phyloP scores from a whole-genome alignment of 2,113 vertebrate genomes.

The Lontra canadensis region DNA sequence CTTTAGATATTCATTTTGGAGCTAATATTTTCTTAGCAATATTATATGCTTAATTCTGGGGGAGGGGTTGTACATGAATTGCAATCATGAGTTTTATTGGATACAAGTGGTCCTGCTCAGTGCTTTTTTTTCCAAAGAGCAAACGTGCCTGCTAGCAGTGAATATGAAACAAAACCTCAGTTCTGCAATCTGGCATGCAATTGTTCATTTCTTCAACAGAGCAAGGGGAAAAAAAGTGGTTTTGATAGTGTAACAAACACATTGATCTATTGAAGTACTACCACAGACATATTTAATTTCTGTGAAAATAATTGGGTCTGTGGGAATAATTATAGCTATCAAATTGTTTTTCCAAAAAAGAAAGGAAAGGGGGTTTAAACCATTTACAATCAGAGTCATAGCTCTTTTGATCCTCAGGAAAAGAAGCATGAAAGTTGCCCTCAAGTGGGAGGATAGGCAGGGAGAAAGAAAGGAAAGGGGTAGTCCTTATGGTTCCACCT shows the following conservation, averaged over 20 bases:
- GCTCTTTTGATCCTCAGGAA: constrained; percentile 39
- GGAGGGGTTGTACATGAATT: not conserved
- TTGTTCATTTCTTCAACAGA: constrained; percentile 68
- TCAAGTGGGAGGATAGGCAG: not conserved
- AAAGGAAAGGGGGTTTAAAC: constrained; percentile 47
- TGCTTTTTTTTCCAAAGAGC: not conserved
- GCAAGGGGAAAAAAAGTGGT: not conserved
- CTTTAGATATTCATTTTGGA: constrained; percentile 35
- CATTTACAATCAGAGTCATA: not conserved
- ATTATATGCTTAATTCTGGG: constrained; percentile 1
- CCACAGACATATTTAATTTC: constrained; percentile 72
- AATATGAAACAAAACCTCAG: constrained; percentile 59
- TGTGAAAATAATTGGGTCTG: constrained; percentile 65
- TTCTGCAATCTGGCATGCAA: constrained; percentile 63
- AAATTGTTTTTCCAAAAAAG: constrained; percentile 60
- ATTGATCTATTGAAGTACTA: constrained; percentile 58
- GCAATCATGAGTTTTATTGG: not conserved
- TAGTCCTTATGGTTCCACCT: not conserved
- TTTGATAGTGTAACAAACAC: constrained; percentile 58
- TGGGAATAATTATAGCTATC: constrained; percentile 71
- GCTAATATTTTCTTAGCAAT: constrained; percentile 35
- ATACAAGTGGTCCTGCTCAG: not conserved
- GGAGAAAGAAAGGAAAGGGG: not conserved
- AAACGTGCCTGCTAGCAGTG: constrained; percentile 17
- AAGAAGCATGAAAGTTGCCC: constrained; percentile 30